Conservation (phyloP, 2,113 vertebrate species). For the Lepus timidus region DNA sequence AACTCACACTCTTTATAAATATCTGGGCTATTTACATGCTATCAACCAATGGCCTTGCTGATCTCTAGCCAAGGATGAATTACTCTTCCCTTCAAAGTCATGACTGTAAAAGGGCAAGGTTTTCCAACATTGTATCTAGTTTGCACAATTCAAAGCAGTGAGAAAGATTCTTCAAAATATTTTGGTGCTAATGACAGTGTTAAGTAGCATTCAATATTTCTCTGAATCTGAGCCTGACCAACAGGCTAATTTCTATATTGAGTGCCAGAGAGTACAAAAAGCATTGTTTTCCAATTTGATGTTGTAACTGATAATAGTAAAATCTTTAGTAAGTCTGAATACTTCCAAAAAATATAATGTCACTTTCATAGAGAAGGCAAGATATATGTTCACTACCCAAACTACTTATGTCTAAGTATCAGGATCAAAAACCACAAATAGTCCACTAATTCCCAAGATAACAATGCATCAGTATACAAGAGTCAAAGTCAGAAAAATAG, state of each 20-base stretch:
- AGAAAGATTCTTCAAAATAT: background rate
- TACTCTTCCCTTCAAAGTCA: background rate
- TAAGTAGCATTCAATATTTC: slow-evolving; percentile 39
- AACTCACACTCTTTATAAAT: background rate
- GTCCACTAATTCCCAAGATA: background rate
- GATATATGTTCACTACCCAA: background rate
- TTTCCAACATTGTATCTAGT: background rate
- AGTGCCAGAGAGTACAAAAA: background rate
- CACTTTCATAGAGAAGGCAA: background rate
- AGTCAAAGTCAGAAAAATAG: background rate
- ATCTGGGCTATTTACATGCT: background rate
- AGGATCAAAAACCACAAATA: background rate
- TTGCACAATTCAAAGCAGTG: background rate
- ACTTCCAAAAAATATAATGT: background rate
- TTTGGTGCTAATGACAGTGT: slow-evolving; percentile 41
- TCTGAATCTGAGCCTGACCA: slow-evolving; percentile 11
- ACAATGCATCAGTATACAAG: background rate
- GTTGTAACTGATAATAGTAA: background rate
- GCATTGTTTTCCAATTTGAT: background rate
- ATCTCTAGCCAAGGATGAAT: background rate
- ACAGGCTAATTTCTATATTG: background rate
- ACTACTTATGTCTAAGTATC: slow-evolving; percentile 2
- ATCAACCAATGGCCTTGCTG: slow-evolving; percentile 1
- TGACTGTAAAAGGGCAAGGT: background rate
- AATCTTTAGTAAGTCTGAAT: slow-evolving; percentile 29